Evolutionary conservation across 2,797 vertebrate genomes (phyloP), one percentile per base, ranked within the genome.

Genomic region (Platalea minor): DNA sequence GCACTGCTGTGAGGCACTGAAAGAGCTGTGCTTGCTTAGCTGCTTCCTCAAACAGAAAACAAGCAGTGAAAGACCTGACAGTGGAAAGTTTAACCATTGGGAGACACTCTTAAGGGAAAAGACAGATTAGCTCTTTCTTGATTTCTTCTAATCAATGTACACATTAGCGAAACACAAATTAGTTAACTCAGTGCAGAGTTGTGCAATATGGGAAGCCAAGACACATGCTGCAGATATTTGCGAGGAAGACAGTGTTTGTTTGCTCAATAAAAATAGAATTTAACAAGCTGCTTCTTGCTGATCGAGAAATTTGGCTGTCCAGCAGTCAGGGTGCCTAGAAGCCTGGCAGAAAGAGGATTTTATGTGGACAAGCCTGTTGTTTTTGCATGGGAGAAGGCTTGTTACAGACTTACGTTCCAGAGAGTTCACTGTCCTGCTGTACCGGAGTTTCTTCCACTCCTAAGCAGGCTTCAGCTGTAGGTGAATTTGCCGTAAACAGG

Each of bases 401-500:
- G 17, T 72, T 65, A n/a, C 5, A 86, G 46, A 64, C 17, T 84
- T 81, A 37, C 0, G 0, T 31, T 82, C 26, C 45, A 29, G 28
- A 74, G 72, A 45, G 54, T 82, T 87, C 77, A 56, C 43, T 91
- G 86, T 65, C 53, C 57, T 91, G 17, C 21, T 85, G 83, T 79
- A 59, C 79, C 59, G 43, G 43, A 67, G 41, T 82, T 76, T 68
- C 39, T 78, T 80, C 77, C 60, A 33, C 59, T 73, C 57, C 46
- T 35, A 50, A 83, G 63, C 26, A 78, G 17, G 50, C 41, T 75
- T 88, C 37, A 70, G 28, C 10, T 35, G 26, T 16, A 89, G 88
- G 84, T 85, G 89, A 93, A 56, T 59, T 95, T 89, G 50, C 26
- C 67, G 86, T 92, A 96, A 96, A 94, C 90, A 93, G 29, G 53